phyloP scores from a whole-genome alignment of 2,113 vertebrate species.

The Puntigrus tetrazona region DNA sequence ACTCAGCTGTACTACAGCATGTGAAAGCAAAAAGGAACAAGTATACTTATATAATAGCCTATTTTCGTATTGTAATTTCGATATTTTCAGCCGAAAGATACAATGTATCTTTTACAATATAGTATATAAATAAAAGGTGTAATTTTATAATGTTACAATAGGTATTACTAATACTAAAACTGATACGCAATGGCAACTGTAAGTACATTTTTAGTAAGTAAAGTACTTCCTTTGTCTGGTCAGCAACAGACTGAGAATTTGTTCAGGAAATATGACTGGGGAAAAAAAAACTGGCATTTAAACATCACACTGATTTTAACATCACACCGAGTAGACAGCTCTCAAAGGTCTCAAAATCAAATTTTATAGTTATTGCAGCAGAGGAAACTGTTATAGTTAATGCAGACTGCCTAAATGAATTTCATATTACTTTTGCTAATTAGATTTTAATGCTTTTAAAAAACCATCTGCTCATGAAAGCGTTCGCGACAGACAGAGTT shows the following conservation, averaged over 20 bases:
- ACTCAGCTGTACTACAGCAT: no score
- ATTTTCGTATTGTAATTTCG: no score
- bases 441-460: slow-evolving; percentile 2
- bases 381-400: not conserved
- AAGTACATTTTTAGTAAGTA: no score
- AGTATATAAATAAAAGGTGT: no score
- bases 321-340: not conserved
- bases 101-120: no score
- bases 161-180: not conserved
- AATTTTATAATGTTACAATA: not conserved
- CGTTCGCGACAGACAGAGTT: not conserved
- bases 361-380: not conserved
- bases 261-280: not conserved
- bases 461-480: not conserved
- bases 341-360: not conserved
- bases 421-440: not conserved
- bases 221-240: no score
- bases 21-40: no score
- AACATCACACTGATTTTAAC: not conserved
- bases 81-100: no score
- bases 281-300: not conserved
- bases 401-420: not conserved
- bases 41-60: no score
- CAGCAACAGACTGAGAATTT: not conserved
- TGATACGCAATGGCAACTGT: not conserved